phyloP scores from a whole-genome alignment of 2,113 vertebrate species.

The Saccopteryx bilineata region DNA sequence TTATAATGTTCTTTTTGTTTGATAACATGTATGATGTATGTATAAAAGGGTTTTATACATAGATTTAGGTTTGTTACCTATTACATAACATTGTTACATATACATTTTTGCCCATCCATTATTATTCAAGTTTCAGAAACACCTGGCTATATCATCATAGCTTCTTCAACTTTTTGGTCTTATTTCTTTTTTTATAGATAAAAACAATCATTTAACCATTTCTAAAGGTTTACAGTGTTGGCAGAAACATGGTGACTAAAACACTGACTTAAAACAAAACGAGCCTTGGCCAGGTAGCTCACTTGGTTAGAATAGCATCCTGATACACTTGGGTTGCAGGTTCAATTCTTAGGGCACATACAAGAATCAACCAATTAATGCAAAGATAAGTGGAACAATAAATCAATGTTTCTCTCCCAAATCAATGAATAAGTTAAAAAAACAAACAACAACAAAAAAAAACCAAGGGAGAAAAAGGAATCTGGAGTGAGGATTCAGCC shows the following conservation, averaged over 20 bases:
- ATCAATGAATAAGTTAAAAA: too few species aligned
- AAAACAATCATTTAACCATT: constrained; percentile 39
- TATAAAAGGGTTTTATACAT: not conserved
- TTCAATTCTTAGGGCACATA: too few species aligned
- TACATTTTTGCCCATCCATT: not conserved
- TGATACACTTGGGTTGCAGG: too few species aligned
- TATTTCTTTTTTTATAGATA: not conserved
- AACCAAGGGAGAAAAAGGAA: not conserved
- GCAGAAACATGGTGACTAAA: not conserved
- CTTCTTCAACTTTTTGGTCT: constrained; percentile 13
- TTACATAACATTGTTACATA: not conserved
- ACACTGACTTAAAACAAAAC: not conserved
- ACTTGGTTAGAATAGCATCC: too few species aligned
- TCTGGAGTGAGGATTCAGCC: not conserved
- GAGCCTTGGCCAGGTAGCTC: too few species aligned
- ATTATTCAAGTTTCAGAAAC: constrained; percentile 53
- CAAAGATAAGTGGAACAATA: too few species aligned
- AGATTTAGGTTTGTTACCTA: not conserved
- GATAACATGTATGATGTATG: not conserved
- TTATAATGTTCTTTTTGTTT: constrained; percentile 21
- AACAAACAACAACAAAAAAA: too few species aligned
- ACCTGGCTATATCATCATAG: not conserved
- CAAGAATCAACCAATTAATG: too few species aligned
- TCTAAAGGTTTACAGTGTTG: not conserved
- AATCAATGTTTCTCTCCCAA: too few species aligned